phyloP scores from a whole-genome alignment of 1,140 invertebrate species.

The Popillia japonica region DNA sequence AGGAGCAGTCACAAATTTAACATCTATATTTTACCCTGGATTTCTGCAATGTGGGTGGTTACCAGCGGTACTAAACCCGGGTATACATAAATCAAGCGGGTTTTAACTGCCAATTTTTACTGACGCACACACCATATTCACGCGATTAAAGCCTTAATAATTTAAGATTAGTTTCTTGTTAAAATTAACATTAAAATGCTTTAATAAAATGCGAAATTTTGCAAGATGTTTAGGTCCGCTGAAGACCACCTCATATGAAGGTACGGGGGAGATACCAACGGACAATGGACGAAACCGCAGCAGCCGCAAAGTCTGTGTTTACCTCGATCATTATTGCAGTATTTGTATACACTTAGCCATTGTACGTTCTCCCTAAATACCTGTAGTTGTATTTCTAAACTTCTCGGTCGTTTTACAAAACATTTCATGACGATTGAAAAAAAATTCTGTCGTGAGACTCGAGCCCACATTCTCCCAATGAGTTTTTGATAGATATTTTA shows the following conservation, averaged over 20 bases:
- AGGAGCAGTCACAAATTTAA: conserved; percentile 44
- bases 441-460: conserved; percentile 29
- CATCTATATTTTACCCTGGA: conserved; percentile 43
- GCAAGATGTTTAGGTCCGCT: conserved; percentile 12
- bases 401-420: neutral
- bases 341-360: conserved; percentile 56
- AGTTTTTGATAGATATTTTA: conserved; percentile 42
- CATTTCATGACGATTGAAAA: conserved; percentile 27
- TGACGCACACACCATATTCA: neutral
- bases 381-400: conserved; percentile 26
- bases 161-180: neutral
- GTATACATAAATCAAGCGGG: neutral
- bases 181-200: conserved; percentile 6
- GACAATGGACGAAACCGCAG: conserved; percentile 50
- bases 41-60: conserved; percentile 44
- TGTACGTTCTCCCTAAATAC: conserved; percentile 46
- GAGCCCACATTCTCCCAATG: conserved; percentile 25
- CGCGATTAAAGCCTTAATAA: conserved; percentile 8
- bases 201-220: neutral
- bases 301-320: conserved; percentile 56
- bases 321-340: conserved; percentile 57
- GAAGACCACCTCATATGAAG: conserved; percentile 18
- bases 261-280: neutral
- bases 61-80: conserved; percentile 6
- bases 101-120: neutral